Evolutionary conservation across 2,797 vertebrate species (phyloP).

Genomic region (Thaleichthys pacificus): DNA sequence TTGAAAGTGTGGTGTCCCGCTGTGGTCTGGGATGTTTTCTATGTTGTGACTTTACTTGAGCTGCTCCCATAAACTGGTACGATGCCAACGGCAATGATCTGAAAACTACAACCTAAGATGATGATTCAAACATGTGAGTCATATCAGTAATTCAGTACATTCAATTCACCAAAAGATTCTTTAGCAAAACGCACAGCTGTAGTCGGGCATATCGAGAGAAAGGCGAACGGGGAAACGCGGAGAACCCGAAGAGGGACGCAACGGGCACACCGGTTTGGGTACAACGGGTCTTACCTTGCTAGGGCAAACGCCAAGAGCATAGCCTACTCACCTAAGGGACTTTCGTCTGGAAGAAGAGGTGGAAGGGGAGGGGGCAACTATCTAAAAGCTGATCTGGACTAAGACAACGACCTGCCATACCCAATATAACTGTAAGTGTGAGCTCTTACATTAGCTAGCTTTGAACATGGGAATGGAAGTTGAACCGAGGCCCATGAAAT

Average conservation of each 20-base stretch:
- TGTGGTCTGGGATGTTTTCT: not conserved
- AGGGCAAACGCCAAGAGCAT: slow-evolving; percentile 60
- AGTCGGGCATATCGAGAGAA: slow-evolving; percentile 71
- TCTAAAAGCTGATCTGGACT: slow-evolving; percentile 76
- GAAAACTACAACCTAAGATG: not conserved
- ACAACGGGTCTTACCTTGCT: slow-evolving; percentile 53
- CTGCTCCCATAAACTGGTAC: not conserved
- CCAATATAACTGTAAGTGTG: slow-evolving; percentile 76
- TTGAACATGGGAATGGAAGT: slow-evolving; percentile 75
- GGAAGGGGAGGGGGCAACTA: slow-evolving; percentile 65
- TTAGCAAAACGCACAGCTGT: not conserved
- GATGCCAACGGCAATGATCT: not conserved
- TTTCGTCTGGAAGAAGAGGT: slow-evolving; percentile 57
- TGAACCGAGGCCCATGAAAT: slow-evolving; percentile 76
- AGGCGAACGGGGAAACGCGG: slow-evolving; percentile 79
- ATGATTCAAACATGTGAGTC: slow-evolving; percentile 1
- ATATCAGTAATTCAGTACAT: not conserved
- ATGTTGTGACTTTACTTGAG: not conserved
- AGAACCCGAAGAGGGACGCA: slow-evolving; percentile 70
- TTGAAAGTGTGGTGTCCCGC: not conserved
- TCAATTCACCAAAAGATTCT: not conserved
- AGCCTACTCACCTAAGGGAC: slow-evolving; percentile 53
- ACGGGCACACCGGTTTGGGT: slow-evolving; percentile 73
- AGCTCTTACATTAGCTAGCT: slow-evolving; percentile 36
- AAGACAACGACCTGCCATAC: slow-evolving; percentile 54